Conservation (phyloP, 2,113 vertebrate genomes). For the Thymallus thymallus region DNA sequence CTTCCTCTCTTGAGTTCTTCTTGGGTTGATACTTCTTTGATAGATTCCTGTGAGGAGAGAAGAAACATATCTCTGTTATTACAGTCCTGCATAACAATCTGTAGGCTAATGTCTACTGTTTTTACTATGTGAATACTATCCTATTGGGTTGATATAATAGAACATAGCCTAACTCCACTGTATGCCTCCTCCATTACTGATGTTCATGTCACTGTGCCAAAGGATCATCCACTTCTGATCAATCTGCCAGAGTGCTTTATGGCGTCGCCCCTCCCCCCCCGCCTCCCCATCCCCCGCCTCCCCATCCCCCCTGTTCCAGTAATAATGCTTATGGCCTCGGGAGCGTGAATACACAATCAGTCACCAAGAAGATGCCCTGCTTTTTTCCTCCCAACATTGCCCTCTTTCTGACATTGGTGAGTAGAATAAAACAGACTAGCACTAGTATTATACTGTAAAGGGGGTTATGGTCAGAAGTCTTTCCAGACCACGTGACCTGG, state of each 20-base stretch:
- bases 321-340: slow-evolving; percentile 47
- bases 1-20: slow-evolving; percentile 95
- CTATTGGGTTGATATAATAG: slow-evolving; percentile 1
- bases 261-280: neutral
- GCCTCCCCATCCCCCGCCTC: no score
- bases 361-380: slow-evolving; percentile 45
- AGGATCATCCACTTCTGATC: slow-evolving; percentile 19
- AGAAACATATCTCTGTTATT: no score
- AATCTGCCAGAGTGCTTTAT: slow-evolving; percentile 49
- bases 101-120: no score
- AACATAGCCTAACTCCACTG: slow-evolving; percentile 1
- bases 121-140: no score
- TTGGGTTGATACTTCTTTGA: slow-evolving; percentile 99
- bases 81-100: slow-evolving; percentile 22
- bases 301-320: slow-evolving; percentile 5
- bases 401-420: slow-evolving; percentile 39
- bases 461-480: no score
- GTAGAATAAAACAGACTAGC: no score
- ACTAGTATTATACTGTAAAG: no score
- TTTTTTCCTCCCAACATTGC: slow-evolving; percentile 29
- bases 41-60: slow-evolving; percentile 81
- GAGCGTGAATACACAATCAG: slow-evolving; percentile 36
- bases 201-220: slow-evolving; percentile 33
- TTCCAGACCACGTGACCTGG: no score
- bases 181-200: slow-evolving; percentile 21